Conservation (phyloP, 2,113 vertebrate species). For the Myodes glareolus region DNA sequence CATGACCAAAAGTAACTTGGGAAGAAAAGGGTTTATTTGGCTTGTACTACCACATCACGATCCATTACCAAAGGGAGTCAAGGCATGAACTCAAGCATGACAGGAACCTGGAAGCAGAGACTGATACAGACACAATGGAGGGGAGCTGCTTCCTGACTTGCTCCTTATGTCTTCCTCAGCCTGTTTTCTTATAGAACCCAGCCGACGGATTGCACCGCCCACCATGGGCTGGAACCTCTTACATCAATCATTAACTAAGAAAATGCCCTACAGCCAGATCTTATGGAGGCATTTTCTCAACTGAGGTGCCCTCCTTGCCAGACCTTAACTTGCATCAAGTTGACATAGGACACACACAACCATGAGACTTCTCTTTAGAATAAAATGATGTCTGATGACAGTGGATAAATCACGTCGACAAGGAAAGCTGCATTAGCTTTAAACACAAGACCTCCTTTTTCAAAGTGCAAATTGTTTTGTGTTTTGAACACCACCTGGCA, state of each 20-base stretch:
- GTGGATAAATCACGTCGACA: accelerated
- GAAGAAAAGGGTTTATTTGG: background rate
- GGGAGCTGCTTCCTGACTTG: background rate
- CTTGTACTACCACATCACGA: too few relatives aligned
- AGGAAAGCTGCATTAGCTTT: background rate
- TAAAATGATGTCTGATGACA: background rate
- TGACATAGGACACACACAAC: background rate
- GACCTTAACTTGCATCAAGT: background rate
- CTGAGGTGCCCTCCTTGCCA: background rate
- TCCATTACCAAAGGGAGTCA: background rate
- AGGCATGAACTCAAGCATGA: background rate
- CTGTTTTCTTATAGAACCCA: background rate
- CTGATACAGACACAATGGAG: background rate
- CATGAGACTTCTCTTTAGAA: background rate
- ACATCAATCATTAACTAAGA: background rate
- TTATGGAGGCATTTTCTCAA: background rate
- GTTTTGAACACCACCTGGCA: background rate
- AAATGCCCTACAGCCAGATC: background rate
- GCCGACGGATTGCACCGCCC: background rate
- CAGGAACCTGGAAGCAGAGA: background rate
- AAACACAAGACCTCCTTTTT: background rate
- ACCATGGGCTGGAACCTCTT: background rate
- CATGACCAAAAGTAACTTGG: too few relatives aligned
- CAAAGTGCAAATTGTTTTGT: background rate
- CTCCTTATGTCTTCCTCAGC: background rate